Evolutionary conservation across 2,797 vertebrate genomes (phyloP).

Genomic region (Molossus molossus): DNA sequence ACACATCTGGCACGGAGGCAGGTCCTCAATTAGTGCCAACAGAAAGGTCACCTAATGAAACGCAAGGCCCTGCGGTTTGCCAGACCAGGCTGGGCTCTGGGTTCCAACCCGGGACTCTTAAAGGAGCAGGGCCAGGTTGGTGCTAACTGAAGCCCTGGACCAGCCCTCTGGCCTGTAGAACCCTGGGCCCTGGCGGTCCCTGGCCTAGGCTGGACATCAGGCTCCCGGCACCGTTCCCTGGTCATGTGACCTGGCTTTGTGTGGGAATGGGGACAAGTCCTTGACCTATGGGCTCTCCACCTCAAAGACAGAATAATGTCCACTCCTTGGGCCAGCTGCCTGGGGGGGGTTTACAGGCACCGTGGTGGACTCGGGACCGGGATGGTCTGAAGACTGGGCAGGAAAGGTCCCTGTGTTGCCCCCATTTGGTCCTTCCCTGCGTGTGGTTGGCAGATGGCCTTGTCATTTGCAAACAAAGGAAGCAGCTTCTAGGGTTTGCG

Average conservation of each 20-base stretch:
- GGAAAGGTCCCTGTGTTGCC: background rate
- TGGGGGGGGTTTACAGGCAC: fast-evolving
- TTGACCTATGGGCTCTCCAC: background rate
- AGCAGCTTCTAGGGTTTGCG: background rate
- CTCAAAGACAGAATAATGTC: background rate
- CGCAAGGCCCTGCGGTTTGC: background rate
- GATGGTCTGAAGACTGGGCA: fast-evolving
- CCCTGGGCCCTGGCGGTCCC: background rate
- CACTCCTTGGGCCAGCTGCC: background rate
- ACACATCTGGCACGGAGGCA: background rate
- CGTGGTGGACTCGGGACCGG: background rate
- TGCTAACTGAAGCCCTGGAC: fast-evolving
- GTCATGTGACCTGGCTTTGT: background rate
- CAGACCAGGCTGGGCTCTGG: background rate
- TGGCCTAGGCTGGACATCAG: fast-evolving
- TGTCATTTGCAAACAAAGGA: background rate
- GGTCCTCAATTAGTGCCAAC: conserved; percentile 59
- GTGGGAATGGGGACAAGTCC: background rate
- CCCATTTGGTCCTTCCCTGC: too few species aligned
- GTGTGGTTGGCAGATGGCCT: too few species aligned
- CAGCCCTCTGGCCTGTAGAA: background rate
- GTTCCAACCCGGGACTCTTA: conserved; percentile 44
- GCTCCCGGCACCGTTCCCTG: background rate
- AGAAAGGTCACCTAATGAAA: conserved; percentile 76
- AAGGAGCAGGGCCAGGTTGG: background rate